These are phyloP conservation scores for Plusia festucae DNA, from an alignment of 2,888 invertebrate species.

Conservation along the genomic window DNA sequence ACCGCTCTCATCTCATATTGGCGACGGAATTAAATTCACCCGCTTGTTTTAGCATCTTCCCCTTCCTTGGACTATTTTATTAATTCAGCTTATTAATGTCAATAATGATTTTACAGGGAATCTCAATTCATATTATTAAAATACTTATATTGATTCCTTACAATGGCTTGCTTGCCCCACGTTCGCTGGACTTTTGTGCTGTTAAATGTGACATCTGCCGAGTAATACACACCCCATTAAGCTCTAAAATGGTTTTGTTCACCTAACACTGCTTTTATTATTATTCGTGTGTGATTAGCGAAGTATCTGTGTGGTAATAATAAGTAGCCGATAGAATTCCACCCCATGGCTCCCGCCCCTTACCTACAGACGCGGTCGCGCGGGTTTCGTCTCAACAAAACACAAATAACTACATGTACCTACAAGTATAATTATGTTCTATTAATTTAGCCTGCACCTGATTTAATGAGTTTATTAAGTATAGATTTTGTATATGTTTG, in stretches of 20 bases:
- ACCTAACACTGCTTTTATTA: conserved; percentile 67
- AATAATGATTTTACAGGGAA: conserved; percentile 72
- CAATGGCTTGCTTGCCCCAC: conserved; percentile 14
- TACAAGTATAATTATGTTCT: conserved; percentile 2
- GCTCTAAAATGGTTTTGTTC: conserved; percentile 60
- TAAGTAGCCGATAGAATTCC: conserved; percentile 78
- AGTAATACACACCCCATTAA: conserved; percentile 66
- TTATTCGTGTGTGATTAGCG: conserved; percentile 69
- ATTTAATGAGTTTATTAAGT: conserved; percentile 21
- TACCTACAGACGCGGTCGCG: conserved; percentile 69
- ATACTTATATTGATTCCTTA: conserved; percentile 10
- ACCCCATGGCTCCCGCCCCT: conserved; percentile 67
- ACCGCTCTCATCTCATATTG: conserved; percentile 78
- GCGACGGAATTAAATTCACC: conserved; percentile 81
- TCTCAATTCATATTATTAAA: conserved; percentile 21
- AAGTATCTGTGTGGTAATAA: conserved; percentile 78
- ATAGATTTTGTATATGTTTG: conserved; percentile 28
- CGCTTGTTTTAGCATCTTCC: conserved; percentile 76
- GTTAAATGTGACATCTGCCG: conserved; percentile 65
- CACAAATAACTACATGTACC: conserved; percentile 49
- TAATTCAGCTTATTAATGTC: conserved; percentile 69
- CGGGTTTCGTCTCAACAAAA: conserved; percentile 66
- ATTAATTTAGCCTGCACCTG: background rate
- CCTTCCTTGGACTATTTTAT: conserved; percentile 68
- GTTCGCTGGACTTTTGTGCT: conserved; percentile 53